Base-by-base conservation (phyloP, 2,888 invertebrate species). In the Aspidiotus rigidus region DNA sequence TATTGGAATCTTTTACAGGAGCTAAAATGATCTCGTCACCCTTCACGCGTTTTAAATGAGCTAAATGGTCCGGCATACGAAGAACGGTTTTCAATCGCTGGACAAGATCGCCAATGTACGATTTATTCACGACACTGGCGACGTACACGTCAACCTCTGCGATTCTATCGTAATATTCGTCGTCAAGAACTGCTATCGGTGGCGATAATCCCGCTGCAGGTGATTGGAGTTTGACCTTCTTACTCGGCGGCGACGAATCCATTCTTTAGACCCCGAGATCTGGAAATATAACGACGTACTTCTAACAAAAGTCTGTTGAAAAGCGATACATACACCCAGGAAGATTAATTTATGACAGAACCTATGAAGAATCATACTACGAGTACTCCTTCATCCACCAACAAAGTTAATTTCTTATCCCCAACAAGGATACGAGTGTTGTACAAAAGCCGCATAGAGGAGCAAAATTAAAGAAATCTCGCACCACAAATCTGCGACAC, bases 1-100 rank as follows among this genome's bases (percentile, higher is more conserved):
- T 15, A 13, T 17, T 16, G 13, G 64, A 16, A 16, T 66, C 55
- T 7, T 63, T 59, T 39, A 67, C 70, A 7, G 69, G 41, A 62
- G 72, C 71, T 16, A 75, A 66, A 44, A 74, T 69, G 3, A 74
- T 70, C 13, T 70, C 71, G 55, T 72, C 81, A 7, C 82, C 82
- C 55, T 82, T 81, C 1, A 89, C 86, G 72, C 91, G 81, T 76
- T 92, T 92, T 16, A 92, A 79, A 78, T 91, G 89, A 15, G 42
- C 49, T 60, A 82, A 81, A 10, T 89, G 78, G 15, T 82, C 80
- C 15, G 82, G 81, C 7, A 89, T 75, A 0, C 88, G 85, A 53
- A 84, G 74, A 41, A 80, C 80, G 41, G 82, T 79, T 73, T 84
- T 85, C 13, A 88, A 77, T 55, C 81, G 77, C 39, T 79, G 74